phyloP scores from a whole-genome alignment of 1,140 invertebrate species.

The Drosophila pachea region DNA sequence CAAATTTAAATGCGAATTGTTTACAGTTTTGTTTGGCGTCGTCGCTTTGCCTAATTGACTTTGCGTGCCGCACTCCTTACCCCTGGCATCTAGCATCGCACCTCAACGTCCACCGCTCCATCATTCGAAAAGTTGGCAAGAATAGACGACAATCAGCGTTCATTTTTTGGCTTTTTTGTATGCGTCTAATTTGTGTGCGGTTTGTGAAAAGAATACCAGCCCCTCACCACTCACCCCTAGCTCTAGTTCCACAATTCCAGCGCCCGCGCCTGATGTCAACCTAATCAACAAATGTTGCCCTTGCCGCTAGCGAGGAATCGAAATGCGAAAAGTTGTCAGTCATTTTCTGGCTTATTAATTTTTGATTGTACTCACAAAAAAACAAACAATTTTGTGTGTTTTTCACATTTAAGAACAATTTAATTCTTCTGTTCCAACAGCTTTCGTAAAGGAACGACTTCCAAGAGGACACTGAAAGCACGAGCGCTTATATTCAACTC shows the following conservation, averaged over 20 bases:
- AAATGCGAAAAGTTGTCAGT: constrained; percentile 46
- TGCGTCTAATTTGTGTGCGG: constrained; percentile 70
- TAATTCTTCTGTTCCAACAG: too few species aligned
- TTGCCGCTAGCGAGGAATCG: background rate
- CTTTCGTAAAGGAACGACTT: too few species aligned
- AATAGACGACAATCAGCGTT: constrained; percentile 74
- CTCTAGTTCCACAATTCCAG: background rate
- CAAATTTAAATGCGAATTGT: constrained; percentile 76
- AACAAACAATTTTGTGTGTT: background rate
- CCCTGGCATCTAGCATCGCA: too few species aligned
- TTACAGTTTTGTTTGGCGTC: constrained; percentile 69
- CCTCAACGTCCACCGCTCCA: background rate
- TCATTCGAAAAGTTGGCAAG: constrained; percentile 52
- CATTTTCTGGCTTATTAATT: constrained; percentile 64
- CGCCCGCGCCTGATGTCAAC: background rate
- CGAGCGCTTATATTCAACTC: too few species aligned
- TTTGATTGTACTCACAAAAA: constrained; percentile 43
- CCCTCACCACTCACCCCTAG: background rate
- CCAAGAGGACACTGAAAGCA: too few species aligned
- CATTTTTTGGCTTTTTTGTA: constrained; percentile 55
- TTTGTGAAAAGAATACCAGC: constrained; percentile 53
- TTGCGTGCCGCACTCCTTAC: constrained; percentile 44
- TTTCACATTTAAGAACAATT: too few species aligned
- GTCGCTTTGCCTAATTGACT: constrained; percentile 73
- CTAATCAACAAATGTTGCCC: constrained; percentile 41